Conservation (phyloP, 2,888 invertebrate genomes). For the Pteria penguin region DNA sequence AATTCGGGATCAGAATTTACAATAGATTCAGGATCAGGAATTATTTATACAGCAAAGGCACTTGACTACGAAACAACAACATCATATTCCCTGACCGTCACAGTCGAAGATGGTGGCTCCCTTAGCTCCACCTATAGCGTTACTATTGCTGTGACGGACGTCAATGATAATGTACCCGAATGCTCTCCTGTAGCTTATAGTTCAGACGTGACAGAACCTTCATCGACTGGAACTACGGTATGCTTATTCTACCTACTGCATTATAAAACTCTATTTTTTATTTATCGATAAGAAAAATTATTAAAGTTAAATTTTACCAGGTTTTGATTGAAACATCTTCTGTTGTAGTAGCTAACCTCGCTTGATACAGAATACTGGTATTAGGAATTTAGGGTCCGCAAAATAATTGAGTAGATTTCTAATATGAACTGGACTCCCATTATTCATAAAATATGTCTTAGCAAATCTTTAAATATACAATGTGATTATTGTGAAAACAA, state of each 20-base stretch:
- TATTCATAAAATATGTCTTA: no score
- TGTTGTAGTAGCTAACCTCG: no score
- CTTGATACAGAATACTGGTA: no score
- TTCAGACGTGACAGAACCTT: slow-evolving; percentile 55
- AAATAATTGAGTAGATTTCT: no score
- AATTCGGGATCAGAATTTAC: slow-evolving; percentile 54
- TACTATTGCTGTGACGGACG: slow-evolving; percentile 62
- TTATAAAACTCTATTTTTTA: not conserved
- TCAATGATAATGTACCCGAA: slow-evolving; percentile 71
- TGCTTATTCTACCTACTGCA: no score
- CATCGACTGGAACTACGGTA: slow-evolving; percentile 49
- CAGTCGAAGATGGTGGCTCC: slow-evolving; percentile 57
- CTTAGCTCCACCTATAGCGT: slow-evolving; percentile 51
- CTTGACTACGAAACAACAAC: slow-evolving; percentile 62
- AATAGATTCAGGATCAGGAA: slow-evolving; percentile 53
- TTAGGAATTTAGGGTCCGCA: no score
- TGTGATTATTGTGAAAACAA: no score
- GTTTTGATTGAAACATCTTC: no score
- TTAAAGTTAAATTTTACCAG: no score
- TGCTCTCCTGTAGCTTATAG: slow-evolving; percentile 53
- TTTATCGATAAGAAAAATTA: no score
- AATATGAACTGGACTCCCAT: no score
- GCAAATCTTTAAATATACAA: no score
- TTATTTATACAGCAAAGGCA: slow-evolving; percentile 44
- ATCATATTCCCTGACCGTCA: slow-evolving; percentile 52